Evolutionary conservation across 2,113 vertebrate species (phyloP).

Genomic region (Notarius quadriscutis): DNA sequence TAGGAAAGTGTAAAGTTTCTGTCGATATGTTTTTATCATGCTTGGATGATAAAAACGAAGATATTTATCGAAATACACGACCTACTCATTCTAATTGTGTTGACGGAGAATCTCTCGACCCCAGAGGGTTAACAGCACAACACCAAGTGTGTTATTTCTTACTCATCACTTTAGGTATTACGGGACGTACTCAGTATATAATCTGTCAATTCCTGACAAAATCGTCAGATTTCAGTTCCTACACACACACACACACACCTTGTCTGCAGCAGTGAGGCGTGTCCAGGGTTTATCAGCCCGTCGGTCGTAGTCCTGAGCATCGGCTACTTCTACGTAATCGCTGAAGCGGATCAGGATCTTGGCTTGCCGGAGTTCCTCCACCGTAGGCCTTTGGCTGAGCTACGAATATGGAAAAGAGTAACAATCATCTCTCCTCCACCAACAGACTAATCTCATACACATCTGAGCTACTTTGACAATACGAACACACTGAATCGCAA

Average conservation of each 20-base stretch:
- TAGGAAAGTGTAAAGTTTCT: too few species aligned
- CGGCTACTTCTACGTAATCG: constrained; percentile 96
- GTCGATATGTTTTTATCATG: too few species aligned
- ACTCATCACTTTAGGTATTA: neutral
- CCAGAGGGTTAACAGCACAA: neutral
- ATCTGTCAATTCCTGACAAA: neutral
- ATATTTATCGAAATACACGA: too few species aligned
- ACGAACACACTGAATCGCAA: neutral
- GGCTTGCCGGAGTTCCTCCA: constrained; percentile 92
- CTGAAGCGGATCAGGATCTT: constrained; percentile 98
- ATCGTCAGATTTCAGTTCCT: too few species aligned
- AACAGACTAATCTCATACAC: neutral
- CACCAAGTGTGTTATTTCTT: neutral
- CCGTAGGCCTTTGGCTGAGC: constrained; percentile 96
- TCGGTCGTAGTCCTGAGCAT: constrained; percentile 95
- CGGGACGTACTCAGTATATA: neutral
- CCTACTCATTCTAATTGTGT: too few species aligned
- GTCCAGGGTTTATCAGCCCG: constrained; percentile 98
- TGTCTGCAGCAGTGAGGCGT: constrained; percentile 94
- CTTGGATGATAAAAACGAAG: too few species aligned
- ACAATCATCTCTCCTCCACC: neutral
- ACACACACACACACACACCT: constrained; percentile 71
- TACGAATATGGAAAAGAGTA: constrained; percentile 54
- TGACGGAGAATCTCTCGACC: too few species aligned
- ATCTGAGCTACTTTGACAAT: neutral